Percentiles rank a stretch among this genome's conserved stretches.
Evolutionary conservation across 2,888 invertebrate genomes (phyloP).

Genomic region (Stenurella melanura): DNA sequence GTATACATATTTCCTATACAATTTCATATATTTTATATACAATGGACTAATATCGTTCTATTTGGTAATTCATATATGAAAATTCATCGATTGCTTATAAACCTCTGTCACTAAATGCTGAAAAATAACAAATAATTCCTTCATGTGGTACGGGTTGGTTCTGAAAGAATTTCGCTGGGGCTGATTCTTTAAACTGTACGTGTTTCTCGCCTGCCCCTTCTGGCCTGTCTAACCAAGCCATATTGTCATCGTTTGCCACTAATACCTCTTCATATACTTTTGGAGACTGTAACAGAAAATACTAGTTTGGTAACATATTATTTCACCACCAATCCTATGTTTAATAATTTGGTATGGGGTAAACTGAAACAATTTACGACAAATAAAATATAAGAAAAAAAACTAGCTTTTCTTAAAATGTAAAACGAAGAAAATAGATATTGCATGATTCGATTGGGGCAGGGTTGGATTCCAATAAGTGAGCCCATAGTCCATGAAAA

Average conservation of each 20-base stretch:
- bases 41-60: not conserved
- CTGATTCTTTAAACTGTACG: slow-evolving; percentile 49
- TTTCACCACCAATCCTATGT: too few relatives aligned
- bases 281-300: slow-evolving; percentile 48
- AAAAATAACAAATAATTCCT: slow-evolving; percentile 60
- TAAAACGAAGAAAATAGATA: too few relatives aligned
- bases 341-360: too few relatives aligned
- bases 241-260: slow-evolving; percentile 59
- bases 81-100: slow-evolving; percentile 1
- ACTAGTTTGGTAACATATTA: not conserved
- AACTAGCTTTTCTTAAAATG: too few relatives aligned
- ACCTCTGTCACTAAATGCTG: slow-evolving; percentile 61
- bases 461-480: too few relatives aligned
- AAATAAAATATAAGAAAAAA: too few relatives aligned
- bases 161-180: slow-evolving; percentile 56
- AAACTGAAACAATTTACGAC: too few relatives aligned
- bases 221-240: slow-evolving; percentile 52
- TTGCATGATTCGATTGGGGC: too few relatives aligned
- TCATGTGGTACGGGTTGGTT: slow-evolving; percentile 60
- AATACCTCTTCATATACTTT: slow-evolving; percentile 60
- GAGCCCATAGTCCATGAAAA: too few relatives aligned
- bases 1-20: not conserved
- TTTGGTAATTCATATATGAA: too few relatives aligned
- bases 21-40: not conserved
- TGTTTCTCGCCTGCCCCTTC: slow-evolving; percentile 41